Evolutionary conservation across 2,113 vertebrate genomes (phyloP).

Genomic region (Blennius ocellaris): DNA sequence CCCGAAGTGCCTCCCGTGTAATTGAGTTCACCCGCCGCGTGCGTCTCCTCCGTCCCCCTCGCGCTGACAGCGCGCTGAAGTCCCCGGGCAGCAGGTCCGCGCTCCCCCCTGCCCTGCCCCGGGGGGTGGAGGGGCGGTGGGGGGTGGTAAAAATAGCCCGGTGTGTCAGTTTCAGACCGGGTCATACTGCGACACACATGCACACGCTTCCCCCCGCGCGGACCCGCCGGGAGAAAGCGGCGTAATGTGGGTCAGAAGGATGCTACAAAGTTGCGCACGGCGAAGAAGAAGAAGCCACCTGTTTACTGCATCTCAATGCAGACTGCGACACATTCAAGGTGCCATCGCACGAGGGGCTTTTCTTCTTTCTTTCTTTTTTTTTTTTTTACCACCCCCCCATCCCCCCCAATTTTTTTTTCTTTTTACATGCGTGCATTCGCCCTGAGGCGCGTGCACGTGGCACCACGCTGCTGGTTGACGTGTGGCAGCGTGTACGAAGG

Average conservation of each 20-base stretch:
- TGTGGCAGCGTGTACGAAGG: neutral
- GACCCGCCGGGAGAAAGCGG: no score
- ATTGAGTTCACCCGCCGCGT: neutral
- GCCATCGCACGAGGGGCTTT: neutral
- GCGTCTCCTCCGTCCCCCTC: slow-evolving; percentile 18
- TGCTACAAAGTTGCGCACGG: slow-evolving; percentile 30
- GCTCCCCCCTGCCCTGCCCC: slow-evolving; percentile 22
- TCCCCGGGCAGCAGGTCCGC: slow-evolving; percentile 70
- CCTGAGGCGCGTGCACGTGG: neutral
- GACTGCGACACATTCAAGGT: neutral
- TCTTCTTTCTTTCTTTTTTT: no score
- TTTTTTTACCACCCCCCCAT: no score
- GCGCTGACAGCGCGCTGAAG: slow-evolving; percentile 70
- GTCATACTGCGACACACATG: slow-evolving; percentile 71
- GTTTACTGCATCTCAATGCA: slow-evolving; percentile 29
- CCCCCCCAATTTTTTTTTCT: no score
- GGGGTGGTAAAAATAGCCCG: slow-evolving; percentile 76
- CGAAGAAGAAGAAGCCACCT: slow-evolving; percentile 44
- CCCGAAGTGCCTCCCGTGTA: neutral
- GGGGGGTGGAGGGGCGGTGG: no score
- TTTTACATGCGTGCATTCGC: neutral
- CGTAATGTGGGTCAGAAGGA: slow-evolving; percentile 54
- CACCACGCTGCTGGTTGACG: neutral
- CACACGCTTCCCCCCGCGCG: slow-evolving; percentile 3
- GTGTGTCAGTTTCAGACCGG: slow-evolving; percentile 62